phyloP scores from a whole-genome alignment of 1,140 invertebrate genomes.

The Linepithema humile region DNA sequence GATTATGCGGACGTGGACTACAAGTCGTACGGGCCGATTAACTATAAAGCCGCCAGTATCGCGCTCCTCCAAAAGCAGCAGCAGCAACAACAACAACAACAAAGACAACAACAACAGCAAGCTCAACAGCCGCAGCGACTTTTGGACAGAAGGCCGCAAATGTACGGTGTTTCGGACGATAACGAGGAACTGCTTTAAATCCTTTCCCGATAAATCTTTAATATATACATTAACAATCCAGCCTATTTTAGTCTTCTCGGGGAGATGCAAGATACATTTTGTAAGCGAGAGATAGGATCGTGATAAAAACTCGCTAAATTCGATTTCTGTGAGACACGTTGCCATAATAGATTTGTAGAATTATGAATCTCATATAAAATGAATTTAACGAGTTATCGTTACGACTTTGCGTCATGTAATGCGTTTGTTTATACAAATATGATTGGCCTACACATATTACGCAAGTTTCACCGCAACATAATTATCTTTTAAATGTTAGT shows the following conservation, averaged over 20 bases:
- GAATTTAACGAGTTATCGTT: slow-evolving; percentile 23
- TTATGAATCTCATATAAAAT: slow-evolving; percentile 5
- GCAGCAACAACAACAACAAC: slow-evolving; percentile 69
- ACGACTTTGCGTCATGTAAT: background rate
- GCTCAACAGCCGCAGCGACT: slow-evolving; percentile 71
- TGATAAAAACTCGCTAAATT: slow-evolving; percentile 34
- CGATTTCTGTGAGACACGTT: slow-evolving; percentile 11
- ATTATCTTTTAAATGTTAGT: background rate
- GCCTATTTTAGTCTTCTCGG: slow-evolving; percentile 27
- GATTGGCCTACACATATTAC: background rate
- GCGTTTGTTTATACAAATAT: background rate
- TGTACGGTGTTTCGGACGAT: slow-evolving; percentile 82
- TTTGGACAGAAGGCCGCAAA: slow-evolving; percentile 80
- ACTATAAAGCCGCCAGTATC: slow-evolving; percentile 94
- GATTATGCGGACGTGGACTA: slow-evolving; percentile 96
- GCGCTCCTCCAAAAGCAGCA: slow-evolving; percentile 80
- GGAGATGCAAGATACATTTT: slow-evolving; percentile 32
- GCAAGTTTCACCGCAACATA: background rate
- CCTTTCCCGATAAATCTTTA: slow-evolving; percentile 17
- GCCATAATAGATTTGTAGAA: slow-evolving; percentile 31
- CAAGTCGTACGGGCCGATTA: slow-evolving; percentile 94
- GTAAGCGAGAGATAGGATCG: background rate
- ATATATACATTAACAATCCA: slow-evolving; percentile 17
- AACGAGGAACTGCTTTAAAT: slow-evolving; percentile 82
- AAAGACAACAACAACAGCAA: slow-evolving; percentile 72